Evolutionary conservation across 1,140 invertebrate species (phyloP).

Genomic region (Andrena cerasifolii): DNA sequence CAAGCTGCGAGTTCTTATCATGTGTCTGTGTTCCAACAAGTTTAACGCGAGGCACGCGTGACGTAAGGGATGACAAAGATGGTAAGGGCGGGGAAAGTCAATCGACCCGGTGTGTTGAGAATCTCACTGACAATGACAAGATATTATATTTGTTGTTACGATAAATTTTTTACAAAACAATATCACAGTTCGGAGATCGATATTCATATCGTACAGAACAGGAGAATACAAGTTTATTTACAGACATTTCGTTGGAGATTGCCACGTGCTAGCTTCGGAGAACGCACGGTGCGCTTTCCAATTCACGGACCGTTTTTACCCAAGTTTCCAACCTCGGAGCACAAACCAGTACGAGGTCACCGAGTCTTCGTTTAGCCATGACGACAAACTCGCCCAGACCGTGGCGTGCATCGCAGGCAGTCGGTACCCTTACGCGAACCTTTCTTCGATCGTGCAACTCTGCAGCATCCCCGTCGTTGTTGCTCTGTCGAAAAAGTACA

Average conservation of each 20-base stretch:
- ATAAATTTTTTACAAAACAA: slow-evolving; percentile 74
- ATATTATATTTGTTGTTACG: slow-evolving; percentile 26
- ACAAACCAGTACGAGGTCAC: slow-evolving; percentile 87
- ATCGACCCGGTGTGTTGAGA: no score
- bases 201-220: slow-evolving; percentile 65
- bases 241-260: slow-evolving; percentile 41
- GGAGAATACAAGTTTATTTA: slow-evolving; percentile 72
- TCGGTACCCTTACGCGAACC: slow-evolving; percentile 83
- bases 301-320: slow-evolving; percentile 84
- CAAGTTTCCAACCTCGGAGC: slow-evolving; percentile 88
- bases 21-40: no score
- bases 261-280: slow-evolving; percentile 80
- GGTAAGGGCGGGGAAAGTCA: no score
- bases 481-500: slow-evolving; percentile 66
- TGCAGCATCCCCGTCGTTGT: slow-evolving; percentile 60
- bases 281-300: slow-evolving; percentile 86
- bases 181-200: slow-evolving; percentile 83
- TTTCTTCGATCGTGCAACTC: slow-evolving; percentile 55
- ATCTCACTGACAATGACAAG: slow-evolving; percentile 6
- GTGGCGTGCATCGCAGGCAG: slow-evolving; percentile 87
- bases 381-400: slow-evolving; percentile 91
- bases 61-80: no score
- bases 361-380: slow-evolving; percentile 89
- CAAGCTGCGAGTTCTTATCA: no score
- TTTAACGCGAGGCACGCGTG: no score